phyloP scores from a whole-genome alignment of 2,113 vertebrate species.

The Osmerus mordax region DNA sequence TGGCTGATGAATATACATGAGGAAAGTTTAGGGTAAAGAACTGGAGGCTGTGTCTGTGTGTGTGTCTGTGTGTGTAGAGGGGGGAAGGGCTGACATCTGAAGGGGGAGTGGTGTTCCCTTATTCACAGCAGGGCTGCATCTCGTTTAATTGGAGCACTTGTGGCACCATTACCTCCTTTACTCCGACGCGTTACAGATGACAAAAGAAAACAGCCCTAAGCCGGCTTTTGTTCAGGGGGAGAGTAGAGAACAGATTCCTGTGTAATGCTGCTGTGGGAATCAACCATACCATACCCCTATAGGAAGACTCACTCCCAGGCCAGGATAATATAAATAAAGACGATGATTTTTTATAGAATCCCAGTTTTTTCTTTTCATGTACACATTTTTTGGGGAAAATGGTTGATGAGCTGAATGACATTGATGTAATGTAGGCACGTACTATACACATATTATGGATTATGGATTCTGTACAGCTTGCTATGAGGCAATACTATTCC shows the following conservation, averaged over 20 bases:
- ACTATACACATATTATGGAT: too few relatives aligned
- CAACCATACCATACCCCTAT: slow-evolving; percentile 36
- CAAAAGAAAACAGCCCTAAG: slow-evolving; percentile 73
- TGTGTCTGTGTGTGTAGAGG: slow-evolving; percentile 32
- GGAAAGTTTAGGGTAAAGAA: slow-evolving; percentile 57
- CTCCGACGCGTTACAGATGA: slow-evolving; percentile 72
- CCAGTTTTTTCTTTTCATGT: too few relatives aligned
- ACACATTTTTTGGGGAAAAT: too few relatives aligned
- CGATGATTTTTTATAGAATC: too few relatives aligned
- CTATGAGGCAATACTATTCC: too few relatives aligned
- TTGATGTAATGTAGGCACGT: too few relatives aligned
- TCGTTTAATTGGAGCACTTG: slow-evolving; percentile 76
- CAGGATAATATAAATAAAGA: not conserved
- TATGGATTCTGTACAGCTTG: too few relatives aligned
- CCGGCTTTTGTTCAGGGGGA: slow-evolving; percentile 61
- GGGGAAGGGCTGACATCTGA: slow-evolving; percentile 44
- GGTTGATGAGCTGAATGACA: too few relatives aligned
- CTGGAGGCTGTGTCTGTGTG: slow-evolving; percentile 26
- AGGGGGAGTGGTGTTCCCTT: slow-evolving; percentile 41
- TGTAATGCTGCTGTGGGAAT: slow-evolving; percentile 63
- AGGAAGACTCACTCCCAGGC: slow-evolving; percentile 17
- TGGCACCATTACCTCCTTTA: slow-evolving; percentile 72
- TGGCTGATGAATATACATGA: slow-evolving; percentile 78
- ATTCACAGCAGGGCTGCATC: slow-evolving; percentile 69
- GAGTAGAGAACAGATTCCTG: slow-evolving; percentile 60